A percentile compares a stretch with the other conserved stretches of the same genome.
Conservation (phyloP, 2,888 invertebrate genomes). For the Trileptium ribeirensis region DNA sequence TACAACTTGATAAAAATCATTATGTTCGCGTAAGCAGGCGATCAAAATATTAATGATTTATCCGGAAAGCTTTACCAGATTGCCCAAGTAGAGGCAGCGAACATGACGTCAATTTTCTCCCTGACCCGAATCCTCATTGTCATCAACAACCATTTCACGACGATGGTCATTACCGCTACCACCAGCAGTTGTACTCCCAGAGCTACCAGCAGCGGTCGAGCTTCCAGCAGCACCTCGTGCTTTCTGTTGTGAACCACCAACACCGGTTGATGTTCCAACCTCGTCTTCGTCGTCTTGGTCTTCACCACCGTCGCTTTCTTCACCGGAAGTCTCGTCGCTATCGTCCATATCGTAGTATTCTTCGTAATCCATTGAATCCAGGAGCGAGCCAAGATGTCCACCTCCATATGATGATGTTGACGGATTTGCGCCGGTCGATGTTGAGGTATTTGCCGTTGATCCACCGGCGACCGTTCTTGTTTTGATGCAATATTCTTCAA, state of each 20-base stretch:
- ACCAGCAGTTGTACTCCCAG: neutral
- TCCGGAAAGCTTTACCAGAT: no score
- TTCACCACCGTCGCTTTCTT: neutral
- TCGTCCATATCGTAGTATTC: neutral
- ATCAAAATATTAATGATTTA: no score
- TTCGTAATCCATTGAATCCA: neutral
- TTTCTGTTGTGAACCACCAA: neutral
- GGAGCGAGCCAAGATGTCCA: neutral
- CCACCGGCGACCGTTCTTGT: neutral
- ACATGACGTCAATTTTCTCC: neutral
- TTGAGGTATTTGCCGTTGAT: neutral
- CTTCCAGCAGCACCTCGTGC: neutral
- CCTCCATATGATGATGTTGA: neutral
- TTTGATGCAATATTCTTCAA: conserved; percentile 72
- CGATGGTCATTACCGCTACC: neutral
- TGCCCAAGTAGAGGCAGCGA: no score
- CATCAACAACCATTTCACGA: neutral
- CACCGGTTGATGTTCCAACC: neutral
- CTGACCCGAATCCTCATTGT: neutral
- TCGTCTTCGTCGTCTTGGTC: neutral
- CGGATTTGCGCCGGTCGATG: neutral
- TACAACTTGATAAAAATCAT: no score
- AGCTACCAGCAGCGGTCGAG: neutral
- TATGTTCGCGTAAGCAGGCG: no score
- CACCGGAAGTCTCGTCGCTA: neutral